phyloP scores from a whole-genome alignment of 2,888 invertebrate genomes.

The Osmoderma eremita region DNA sequence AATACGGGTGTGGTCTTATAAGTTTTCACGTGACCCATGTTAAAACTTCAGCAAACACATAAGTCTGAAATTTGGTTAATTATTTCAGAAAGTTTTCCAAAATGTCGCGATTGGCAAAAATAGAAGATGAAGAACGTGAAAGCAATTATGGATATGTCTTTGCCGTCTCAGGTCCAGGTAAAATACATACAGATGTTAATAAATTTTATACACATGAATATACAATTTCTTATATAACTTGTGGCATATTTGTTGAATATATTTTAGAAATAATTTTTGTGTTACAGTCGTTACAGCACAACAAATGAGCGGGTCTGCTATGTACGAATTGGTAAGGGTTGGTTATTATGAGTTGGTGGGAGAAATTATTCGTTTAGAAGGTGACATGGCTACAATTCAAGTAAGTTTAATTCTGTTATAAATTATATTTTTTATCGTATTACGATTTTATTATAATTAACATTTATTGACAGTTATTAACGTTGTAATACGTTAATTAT shows the following conservation, averaged over 20 bases:
- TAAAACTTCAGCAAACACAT: not conserved
- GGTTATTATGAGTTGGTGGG: constrained; percentile 98
- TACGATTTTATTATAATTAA: too few species aligned
- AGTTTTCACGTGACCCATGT: constrained; percentile 54
- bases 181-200: constrained; percentile 50
- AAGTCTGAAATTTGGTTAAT: constrained; percentile 9
- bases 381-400: constrained; percentile 99
- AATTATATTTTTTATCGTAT: not conserved
- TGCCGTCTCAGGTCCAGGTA: constrained; percentile 98
- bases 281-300: constrained; percentile 96
- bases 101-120: constrained; percentile 78
- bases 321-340: constrained; percentile 99
- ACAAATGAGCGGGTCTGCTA: constrained; percentile 99
- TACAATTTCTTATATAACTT: not conserved
- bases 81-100: constrained; percentile 55
- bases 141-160: constrained; percentile 92
- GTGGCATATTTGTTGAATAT: not conserved
- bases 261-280: constrained; percentile 7
- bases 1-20: constrained; percentile 49
- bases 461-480: too few species aligned
- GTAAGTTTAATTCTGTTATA: constrained; percentile 70
- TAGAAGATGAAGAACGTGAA: constrained; percentile 88
- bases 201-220: not conserved
- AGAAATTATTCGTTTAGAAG: constrained; percentile 99
- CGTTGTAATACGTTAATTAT: too few species aligned